phyloP scores from a whole-genome alignment of 1,140 invertebrate species.

The Panulirus ornatus region DNA sequence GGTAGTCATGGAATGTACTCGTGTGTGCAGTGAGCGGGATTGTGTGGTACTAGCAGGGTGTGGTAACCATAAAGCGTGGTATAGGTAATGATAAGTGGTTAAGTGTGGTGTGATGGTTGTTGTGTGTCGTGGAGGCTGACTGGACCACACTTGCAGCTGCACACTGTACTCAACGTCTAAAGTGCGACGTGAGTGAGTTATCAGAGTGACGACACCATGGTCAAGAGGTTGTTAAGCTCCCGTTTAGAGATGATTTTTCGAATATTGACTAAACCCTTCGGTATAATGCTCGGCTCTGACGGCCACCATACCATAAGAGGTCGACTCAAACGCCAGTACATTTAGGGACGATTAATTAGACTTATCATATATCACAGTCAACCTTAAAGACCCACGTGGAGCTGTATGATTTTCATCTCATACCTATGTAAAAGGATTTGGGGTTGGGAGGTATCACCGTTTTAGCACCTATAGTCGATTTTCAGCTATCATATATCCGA shows the following conservation, averaged over 20 bases:
- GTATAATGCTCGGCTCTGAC: not conserved
- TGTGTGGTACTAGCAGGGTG: too few relatives aligned
- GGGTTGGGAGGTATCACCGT: not conserved
- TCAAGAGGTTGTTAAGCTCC: not conserved
- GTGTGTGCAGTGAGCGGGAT: too few relatives aligned
- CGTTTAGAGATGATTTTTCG: slow-evolving; percentile 5
- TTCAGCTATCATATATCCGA: not conserved
- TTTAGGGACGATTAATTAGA: not conserved
- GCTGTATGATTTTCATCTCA: not conserved
- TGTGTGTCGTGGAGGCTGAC: too few relatives aligned
- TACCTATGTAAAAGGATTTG: not conserved
- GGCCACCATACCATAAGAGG: not conserved
- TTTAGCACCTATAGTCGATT: not conserved
- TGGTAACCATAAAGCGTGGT: too few relatives aligned
- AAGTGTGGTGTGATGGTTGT: too few relatives aligned
- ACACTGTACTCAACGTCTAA: too few relatives aligned
- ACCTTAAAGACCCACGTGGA: not conserved
- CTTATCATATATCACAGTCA: not conserved
- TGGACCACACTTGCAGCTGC: too few relatives aligned
- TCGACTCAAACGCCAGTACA: not conserved
- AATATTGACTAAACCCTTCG: not conserved
- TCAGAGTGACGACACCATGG: not conserved
- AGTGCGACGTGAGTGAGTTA: not conserved
- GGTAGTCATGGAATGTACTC: too few relatives aligned
- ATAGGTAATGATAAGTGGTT: too few relatives aligned